Base-by-base conservation (phyloP, 2,797 vertebrate genomes). In the Lutjanus argentimaculatus region DNA sequence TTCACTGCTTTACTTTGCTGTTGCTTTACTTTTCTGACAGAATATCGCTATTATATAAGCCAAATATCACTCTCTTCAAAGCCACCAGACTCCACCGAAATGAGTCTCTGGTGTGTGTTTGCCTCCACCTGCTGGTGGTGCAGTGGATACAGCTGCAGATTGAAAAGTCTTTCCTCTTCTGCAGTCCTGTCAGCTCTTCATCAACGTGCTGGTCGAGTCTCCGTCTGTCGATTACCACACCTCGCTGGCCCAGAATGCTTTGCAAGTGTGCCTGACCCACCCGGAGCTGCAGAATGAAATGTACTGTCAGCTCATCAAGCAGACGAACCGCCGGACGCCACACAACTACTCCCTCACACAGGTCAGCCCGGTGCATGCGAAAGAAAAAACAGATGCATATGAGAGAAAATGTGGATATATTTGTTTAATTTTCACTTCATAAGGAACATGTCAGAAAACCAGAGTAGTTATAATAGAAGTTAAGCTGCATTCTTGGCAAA, bases 141-240 rank as follows among this genome's bases (percentile, higher is more conserved):
- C 1, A 6, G 1, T 12, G 11, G 1, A 76, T 13, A 9, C 40
- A 19, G 7, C 0, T 1, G 15, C 22, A 11, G 43, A 13, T 11
- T 16, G 8, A 5, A 61, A 59, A 2, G 13, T 72, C 13, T 36
- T 0, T 30, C n/a, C 72, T 67, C 69, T 25, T 69, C 70, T 45
- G 51, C 92, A 99, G 98, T 98, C 97, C 67, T 99, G 98, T 90
- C 98, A 99, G 93, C 96, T 99, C 82, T 99, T 99, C 94, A 99
- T 99, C 94, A 99, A 98, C 0, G 97, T 99, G 77, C 96, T 98
- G 7, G 96, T 97, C 51, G 98, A 99, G 91, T 97, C 97, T 0
- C 93, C 98, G 3, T 99, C 97, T 0, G 93, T 99, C 49, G 98
- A 99, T 90, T 99, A 99, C 92, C 98, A 99, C 0, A 97, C 98